Evolutionary conservation across 2,113 vertebrate genomes (phyloP).

Genomic region (Pterocles gutturalis): DNA sequence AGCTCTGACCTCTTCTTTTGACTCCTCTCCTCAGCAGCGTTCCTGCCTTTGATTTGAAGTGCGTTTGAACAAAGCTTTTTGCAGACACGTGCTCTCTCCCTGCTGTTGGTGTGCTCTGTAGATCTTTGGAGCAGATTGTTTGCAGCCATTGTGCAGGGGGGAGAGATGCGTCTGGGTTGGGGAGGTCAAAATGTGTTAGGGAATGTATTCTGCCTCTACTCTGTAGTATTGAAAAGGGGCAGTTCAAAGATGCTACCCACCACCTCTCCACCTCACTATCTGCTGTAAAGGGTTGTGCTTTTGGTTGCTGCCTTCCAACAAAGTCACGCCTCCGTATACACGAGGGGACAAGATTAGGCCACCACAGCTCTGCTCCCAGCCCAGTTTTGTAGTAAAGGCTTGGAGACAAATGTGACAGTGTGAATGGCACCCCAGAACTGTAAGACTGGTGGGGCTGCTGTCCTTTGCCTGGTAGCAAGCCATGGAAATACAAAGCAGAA

Average conservation of each 20-base stretch:
- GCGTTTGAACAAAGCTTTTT: neutral
- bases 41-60: neutral
- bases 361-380: neutral
- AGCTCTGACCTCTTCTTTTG: neutral
- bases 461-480: neutral
- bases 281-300: neutral
- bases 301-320: neutral
- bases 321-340: accelerated
- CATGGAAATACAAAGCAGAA: neutral
- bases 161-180: neutral
- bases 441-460: neutral
- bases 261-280: accelerated
- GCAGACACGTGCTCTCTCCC: accelerated
- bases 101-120: accelerated
- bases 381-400: neutral
- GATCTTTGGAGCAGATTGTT: neutral
- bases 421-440: neutral
- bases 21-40: neutral
- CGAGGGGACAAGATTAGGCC: neutral
- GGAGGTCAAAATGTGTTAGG: neutral
- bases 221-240: neutral
- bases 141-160: neutral
- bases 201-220: neutral
- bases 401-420: neutral
- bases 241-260: neutral